These are phyloP conservation scores for Lordiphosa clarofinis DNA, from an alignment of 1,140 invertebrate species.

Conservation along the genomic window DNA sequence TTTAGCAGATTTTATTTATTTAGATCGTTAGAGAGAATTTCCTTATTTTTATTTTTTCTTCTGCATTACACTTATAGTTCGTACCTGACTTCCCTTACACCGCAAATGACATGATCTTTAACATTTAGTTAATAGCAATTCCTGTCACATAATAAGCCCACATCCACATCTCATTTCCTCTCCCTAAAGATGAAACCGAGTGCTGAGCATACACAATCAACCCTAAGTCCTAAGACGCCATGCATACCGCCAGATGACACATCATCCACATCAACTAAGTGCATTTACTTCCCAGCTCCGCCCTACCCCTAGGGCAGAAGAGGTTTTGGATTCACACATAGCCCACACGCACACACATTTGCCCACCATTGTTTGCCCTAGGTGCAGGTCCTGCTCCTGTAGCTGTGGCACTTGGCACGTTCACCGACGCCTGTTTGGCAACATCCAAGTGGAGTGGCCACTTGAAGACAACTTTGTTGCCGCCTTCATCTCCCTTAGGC, in stretches of 20 bases:
- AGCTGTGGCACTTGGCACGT: conserved; percentile 67
- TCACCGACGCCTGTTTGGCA: conserved; percentile 56
- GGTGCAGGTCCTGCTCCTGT: conserved; percentile 43
- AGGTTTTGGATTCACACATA: no score
- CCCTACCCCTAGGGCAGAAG: conserved; percentile 10
- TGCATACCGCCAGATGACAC: conserved; percentile 24
- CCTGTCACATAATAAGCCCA: conserved; percentile 12
- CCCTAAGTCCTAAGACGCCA: conserved; percentile 6
- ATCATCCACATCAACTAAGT: conserved; percentile 17
- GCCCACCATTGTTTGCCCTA: conserved; percentile 59
- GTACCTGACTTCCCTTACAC: no score
- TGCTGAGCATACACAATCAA: conserved; percentile 28
- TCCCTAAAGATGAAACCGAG: conserved; percentile 18
- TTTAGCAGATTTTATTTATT: no score
- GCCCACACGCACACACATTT: no score
- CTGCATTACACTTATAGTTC: no score
- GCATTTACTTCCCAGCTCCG: conserved; percentile 14
- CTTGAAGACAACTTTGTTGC: conserved; percentile 70
- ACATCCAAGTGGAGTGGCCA: conserved; percentile 54
- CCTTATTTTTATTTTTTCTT: no score
- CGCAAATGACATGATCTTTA: background rate
- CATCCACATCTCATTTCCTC: conserved; percentile 40
- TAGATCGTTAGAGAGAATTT: no score
- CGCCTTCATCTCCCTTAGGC: conserved; percentile 32
- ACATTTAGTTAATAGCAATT: conserved; percentile 4